phyloP scores from a whole-genome alignment of 2,888 invertebrate genomes.

The Cheilosia vulpina region DNA sequence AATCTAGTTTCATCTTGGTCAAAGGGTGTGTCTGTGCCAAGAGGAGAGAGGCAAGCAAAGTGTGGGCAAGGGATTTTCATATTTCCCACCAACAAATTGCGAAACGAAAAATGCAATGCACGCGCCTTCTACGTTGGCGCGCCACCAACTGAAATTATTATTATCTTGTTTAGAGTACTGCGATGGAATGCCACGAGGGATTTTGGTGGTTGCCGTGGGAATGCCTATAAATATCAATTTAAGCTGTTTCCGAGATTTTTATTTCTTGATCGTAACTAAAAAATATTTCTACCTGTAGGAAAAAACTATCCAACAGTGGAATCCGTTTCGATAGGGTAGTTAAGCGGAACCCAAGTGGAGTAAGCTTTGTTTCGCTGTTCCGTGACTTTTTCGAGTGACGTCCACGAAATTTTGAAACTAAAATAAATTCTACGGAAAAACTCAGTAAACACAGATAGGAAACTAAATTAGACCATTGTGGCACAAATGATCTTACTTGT shows the following conservation, averaged over 20 bases:
- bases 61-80: slow-evolving; percentile 38
- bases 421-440: too few species aligned
- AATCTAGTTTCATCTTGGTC: slow-evolving; percentile 55
- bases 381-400: too few species aligned
- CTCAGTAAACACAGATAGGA: too few species aligned
- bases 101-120: slow-evolving; percentile 18
- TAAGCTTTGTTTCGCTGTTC: too few species aligned
- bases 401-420: too few species aligned
- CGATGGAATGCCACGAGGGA: slow-evolving; percentile 56
- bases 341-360: too few species aligned
- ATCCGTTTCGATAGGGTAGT: background rate
- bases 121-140: slow-evolving; percentile 1
- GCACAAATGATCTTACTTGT: too few species aligned
- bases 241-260: background rate
- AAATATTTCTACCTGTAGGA: slow-evolving; percentile 1
- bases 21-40: background rate
- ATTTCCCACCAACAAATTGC: slow-evolving; percentile 21
- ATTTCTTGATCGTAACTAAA: slow-evolving; percentile 9
- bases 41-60: background rate
- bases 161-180: background rate
- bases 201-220: slow-evolving; percentile 27
- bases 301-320: background rate
- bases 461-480: too few species aligned
- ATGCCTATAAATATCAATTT: slow-evolving; percentile 42
- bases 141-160: slow-evolving; percentile 18